These are phyloP conservation scores for Buathra laborator DNA, from an alignment of 2,888 invertebrate species.

Conservation along the genomic window DNA sequence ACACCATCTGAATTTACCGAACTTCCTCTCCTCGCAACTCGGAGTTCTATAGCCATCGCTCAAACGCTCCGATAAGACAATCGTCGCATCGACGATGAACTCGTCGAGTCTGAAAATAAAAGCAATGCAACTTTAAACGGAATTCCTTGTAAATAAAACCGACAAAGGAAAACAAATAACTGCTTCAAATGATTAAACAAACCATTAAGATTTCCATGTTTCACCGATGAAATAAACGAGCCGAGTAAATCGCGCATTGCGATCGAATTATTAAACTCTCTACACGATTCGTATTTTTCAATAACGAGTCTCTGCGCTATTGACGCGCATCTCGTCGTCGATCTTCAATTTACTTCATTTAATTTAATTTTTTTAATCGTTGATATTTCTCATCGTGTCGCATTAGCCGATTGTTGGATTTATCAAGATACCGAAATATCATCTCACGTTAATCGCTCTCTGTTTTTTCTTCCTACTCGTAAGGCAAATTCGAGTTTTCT, in stretches of 20 bases:
- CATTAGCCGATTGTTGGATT: slow-evolving; percentile 36
- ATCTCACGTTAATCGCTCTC: slow-evolving; percentile 26
- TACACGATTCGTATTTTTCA: slow-evolving; percentile 31
- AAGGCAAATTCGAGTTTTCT: neutral
- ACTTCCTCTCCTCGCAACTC: slow-evolving; percentile 49
- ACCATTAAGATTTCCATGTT: slow-evolving; percentile 47
- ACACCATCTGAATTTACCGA: slow-evolving; percentile 60
- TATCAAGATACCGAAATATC: slow-evolving; percentile 20
- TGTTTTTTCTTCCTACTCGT: neutral
- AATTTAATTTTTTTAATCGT: slow-evolving; percentile 10
- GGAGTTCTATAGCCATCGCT: slow-evolving; percentile 42
- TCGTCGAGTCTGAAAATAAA: slow-evolving; percentile 59
- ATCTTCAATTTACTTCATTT: slow-evolving; percentile 7
- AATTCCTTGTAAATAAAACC: too few species aligned
- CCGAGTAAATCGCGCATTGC: slow-evolving; percentile 13
- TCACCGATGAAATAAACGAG: slow-evolving; percentile 48
- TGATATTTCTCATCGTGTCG: slow-evolving; percentile 41
- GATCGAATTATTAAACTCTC: slow-evolving; percentile 29
- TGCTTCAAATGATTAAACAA: slow-evolving; percentile 42
- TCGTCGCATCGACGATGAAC: slow-evolving; percentile 37
- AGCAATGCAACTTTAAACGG: neutral
- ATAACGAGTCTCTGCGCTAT: neutral
- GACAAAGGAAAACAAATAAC: neutral
- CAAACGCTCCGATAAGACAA: slow-evolving; percentile 47
- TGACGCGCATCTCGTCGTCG: slow-evolving; percentile 31